Conservation (phyloP, 1,140 invertebrate species). For the Macrobrachium nipponense region DNA sequence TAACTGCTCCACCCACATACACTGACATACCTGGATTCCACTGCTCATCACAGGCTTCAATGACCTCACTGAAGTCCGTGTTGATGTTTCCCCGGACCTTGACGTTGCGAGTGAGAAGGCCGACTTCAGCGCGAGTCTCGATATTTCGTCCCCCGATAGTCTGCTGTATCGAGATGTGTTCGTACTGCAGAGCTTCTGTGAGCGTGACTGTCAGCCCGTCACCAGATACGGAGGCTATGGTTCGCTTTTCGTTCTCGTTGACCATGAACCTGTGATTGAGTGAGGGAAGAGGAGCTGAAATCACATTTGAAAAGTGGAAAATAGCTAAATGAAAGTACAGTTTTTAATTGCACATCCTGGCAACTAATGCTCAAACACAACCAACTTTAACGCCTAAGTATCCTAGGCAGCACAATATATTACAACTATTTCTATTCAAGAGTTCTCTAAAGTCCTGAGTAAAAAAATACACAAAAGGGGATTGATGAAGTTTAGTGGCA, state of each 20-base stretch:
- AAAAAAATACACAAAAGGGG: too few species aligned
- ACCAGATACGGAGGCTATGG: constrained; percentile 45
- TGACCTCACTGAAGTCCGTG: constrained; percentile 33
- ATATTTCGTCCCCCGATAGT: constrained; percentile 45
- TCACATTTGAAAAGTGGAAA: too few species aligned
- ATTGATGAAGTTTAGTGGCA: too few species aligned
- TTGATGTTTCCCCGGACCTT: constrained; percentile 58
- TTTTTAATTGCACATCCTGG: too few species aligned
- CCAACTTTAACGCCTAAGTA: too few species aligned
- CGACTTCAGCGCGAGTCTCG: constrained; percentile 57
- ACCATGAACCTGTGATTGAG: constrained; percentile 21
- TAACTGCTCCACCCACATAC: too few species aligned
- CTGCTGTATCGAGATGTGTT: constrained; percentile 55
- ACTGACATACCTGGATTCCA: constrained; percentile 38
- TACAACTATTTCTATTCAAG: too few species aligned
- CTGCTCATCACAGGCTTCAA: constrained; percentile 30
- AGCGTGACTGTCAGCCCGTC: constrained; percentile 53
- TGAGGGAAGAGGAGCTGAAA: too few species aligned
- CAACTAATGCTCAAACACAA: too few species aligned
- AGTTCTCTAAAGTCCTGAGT: too few species aligned
- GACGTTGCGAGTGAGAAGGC: constrained; percentile 56
- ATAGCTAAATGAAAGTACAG: too few species aligned
- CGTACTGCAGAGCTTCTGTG: constrained; percentile 39
- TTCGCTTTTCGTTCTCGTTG: constrained; percentile 52
- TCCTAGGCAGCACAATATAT: too few species aligned